A percentile compares a stretch with the other conserved stretches of the same genome.
Evolutionary conservation across 2,797 vertebrate species (phyloP).

Genomic region (Malurus leucopterus): DNA sequence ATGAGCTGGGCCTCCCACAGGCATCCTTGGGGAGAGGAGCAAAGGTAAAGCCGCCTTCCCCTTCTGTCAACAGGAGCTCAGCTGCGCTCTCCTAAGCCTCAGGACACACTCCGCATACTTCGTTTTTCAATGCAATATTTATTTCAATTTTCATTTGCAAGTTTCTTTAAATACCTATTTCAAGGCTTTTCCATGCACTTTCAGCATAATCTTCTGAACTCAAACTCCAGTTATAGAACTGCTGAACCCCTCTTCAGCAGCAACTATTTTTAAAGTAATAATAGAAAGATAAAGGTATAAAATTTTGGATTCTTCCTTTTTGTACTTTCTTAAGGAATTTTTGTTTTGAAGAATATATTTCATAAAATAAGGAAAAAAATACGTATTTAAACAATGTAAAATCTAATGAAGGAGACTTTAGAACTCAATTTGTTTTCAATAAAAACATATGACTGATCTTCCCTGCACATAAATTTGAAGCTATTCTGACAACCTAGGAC

Average conservation of each 20-base stretch:
- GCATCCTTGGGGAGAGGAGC: neutral
- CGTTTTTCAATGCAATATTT: neutral
- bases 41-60: neutral
- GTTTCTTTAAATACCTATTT: neutral
- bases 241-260: neutral
- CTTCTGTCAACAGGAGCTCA: neutral
- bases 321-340: neutral
- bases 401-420: neutral
- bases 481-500: neutral
- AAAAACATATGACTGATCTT: neutral
- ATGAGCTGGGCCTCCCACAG: neutral
- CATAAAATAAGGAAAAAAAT: neutral
- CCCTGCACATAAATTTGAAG: neutral
- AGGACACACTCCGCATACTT: neutral
- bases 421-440: neutral
- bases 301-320: neutral
- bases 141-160: neutral
- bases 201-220: neutral
- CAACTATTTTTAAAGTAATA: neutral
- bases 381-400: neutral
- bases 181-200: neutral
- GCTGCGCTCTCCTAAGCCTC: neutral
- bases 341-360: neutral
- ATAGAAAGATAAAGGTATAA: neutral
- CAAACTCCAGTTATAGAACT: neutral